Evolutionary conservation across 2,888 invertebrate genomes (phyloP).

Genomic region (Globia sparganii): DNA sequence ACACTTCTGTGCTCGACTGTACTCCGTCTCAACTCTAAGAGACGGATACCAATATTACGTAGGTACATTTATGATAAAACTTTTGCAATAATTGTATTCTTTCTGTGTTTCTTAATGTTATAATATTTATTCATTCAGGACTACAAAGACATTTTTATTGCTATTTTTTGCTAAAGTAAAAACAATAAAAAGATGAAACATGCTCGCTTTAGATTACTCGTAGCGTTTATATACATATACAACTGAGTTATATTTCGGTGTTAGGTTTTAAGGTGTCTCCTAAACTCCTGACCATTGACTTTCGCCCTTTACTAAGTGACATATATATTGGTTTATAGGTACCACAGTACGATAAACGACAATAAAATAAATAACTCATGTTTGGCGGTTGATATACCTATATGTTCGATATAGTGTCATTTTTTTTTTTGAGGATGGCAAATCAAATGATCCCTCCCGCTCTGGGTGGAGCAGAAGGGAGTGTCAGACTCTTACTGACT

Average conservation of each 20-base stretch:
- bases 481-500: too few species aligned
- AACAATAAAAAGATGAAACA: constrained; percentile 47
- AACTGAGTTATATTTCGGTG: constrained; percentile 5
- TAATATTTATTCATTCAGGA: constrained; percentile 45
- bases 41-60: constrained; percentile 45
- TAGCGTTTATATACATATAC: constrained; percentile 7
- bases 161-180: constrained; percentile 35
- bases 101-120: constrained; percentile 44
- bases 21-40: constrained; percentile 34
- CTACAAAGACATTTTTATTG: constrained; percentile 41
- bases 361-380: neutral
- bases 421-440: too few species aligned
- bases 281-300: neutral
- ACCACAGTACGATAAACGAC: neutral
- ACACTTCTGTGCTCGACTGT: constrained; percentile 20
- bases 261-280: neutral
- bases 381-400: neutral
- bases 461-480: too few species aligned
- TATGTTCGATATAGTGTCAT: too few species aligned
- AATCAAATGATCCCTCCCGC: too few species aligned
- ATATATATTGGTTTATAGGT: too few species aligned
- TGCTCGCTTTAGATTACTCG: constrained; percentile 14
- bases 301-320: too few species aligned
- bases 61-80: constrained; percentile 61
- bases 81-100: constrained; percentile 62